Conservation (phyloP, 2,113 vertebrate species). For the Plectropomus leopardus region DNA sequence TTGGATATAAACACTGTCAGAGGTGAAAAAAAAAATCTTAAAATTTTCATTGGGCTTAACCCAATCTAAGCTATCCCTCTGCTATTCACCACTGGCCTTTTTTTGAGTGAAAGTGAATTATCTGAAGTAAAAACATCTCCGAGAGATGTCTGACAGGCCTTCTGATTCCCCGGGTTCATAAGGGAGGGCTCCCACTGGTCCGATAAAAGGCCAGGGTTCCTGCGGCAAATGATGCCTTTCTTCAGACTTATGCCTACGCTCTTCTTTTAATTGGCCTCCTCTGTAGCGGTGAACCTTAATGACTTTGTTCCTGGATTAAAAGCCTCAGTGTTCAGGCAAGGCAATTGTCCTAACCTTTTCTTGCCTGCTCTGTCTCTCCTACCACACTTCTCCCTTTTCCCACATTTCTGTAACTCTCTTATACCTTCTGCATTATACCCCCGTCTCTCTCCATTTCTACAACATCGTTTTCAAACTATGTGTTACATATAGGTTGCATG, state of each 20-base stretch:
- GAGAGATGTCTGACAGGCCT: conserved; percentile 52
- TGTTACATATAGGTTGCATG: conserved; percentile 8
- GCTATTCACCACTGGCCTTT: conserved; percentile 37
- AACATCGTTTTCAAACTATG: conserved; percentile 2
- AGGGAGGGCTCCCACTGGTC: conserved; percentile 68
- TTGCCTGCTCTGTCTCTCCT: conserved; percentile 48
- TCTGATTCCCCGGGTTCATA: conserved; percentile 68
- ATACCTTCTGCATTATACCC: background rate
- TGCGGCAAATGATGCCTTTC: conserved; percentile 77
- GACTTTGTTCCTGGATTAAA: conserved; percentile 84
- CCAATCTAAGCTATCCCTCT: conserved; percentile 8
- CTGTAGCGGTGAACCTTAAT: conserved; percentile 81
- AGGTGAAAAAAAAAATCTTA: background rate
- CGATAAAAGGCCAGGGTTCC: conserved; percentile 75
- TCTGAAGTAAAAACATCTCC: conserved; percentile 67
- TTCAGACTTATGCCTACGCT: conserved; percentile 66
- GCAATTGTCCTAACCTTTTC: conserved; percentile 77
- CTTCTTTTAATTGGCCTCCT: conserved; percentile 83
- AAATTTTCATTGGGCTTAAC: background rate
- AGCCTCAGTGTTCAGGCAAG: conserved; percentile 76
- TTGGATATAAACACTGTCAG: background rate
- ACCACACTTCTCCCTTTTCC: conserved; percentile 1
- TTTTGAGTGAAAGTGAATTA: conserved; percentile 54
- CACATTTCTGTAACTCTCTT: conserved; percentile 15
- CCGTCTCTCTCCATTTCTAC: background rate